Evolutionary conservation across 92 coral and sea anemone genomes (phyloP), one percentile per base, ranked within the genome.

Genomic region (Isaurus tuberculatus): DNA sequence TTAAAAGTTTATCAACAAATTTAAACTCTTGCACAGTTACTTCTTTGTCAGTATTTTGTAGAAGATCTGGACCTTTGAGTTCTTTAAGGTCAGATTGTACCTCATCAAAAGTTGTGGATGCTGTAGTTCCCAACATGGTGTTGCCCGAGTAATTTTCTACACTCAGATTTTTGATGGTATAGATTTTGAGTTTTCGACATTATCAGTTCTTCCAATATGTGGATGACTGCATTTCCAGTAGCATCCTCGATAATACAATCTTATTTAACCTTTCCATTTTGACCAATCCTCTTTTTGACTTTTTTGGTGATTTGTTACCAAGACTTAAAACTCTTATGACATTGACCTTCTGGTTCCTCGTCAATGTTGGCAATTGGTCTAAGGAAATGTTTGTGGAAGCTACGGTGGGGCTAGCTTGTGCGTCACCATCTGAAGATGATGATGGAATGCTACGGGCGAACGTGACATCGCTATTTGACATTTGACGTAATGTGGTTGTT

Each of bases 401-500:
- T 66, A 34, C 72, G 1, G 19, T 13, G 6, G 72, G 87, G 27
- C 63, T 46, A 79, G 33, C 63, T 57, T 73, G 23, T 36, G 77
- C n/a, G 53, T 32, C 46, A 65, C 48, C 40, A 72, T 55, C 44
- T 79, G 79, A 72, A 64, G 70, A 48, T 28, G 80, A 22, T 49
- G 27, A 69, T 79, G 72, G 73, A 31, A 46, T 46, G 32, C 37
- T 74, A 64, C 65, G 61, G 37, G 37, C 19, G 48, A 84, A 84
- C 8, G 75, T 74, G 2, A 84, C 82, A 60, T 74, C 68, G 5
- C 75, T 74, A 23, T 58, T 61, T 19, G 65, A 13, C 83, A 84
- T 74, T 64, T 84, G 83, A 32, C 5, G 83, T 28, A 73, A 73
- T 8, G 88, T 64, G 58, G 87, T 72, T 7, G 74, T 60, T 73